A percentile compares a stretch with the other conserved stretches of the same genome.
Conservation (phyloP, 2,113 vertebrate genomes). For the Tupaia tana region DNA sequence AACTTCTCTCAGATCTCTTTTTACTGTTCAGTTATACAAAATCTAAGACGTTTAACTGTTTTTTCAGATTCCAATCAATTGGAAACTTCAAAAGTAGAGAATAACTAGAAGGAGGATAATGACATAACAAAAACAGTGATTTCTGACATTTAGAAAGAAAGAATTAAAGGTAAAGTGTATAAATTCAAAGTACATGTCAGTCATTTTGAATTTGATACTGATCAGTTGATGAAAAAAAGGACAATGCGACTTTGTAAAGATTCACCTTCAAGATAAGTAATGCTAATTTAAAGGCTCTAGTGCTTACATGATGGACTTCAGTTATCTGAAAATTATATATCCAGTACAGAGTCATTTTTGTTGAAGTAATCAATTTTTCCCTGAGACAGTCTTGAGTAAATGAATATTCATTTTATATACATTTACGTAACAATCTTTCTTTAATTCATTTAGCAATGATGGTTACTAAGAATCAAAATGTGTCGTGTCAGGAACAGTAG, state of each 20-base stretch:
- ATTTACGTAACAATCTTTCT: background rate
- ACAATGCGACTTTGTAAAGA: background rate
- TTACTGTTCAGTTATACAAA: background rate
- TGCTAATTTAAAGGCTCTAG: background rate
- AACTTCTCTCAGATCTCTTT: background rate
- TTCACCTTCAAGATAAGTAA: constrained; percentile 17
- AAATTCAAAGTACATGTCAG: background rate
- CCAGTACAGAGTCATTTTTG: background rate
- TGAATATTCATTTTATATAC: background rate
- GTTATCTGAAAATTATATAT: background rate
- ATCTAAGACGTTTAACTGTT: background rate
- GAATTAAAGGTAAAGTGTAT: background rate
- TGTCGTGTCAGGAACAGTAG: background rate
- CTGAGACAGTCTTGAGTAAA: background rate
- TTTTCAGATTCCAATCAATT: background rate
- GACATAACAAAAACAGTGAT: background rate
- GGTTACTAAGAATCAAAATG: background rate
- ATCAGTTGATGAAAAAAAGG: background rate
- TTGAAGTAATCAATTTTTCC: background rate
- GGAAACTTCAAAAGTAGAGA: background rate
- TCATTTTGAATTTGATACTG: background rate
- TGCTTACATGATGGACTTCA: background rate
- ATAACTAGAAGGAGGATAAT: background rate
- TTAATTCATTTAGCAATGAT: background rate
- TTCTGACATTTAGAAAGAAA: background rate